phyloP scores from a whole-genome alignment of 2,113 vertebrate species.

The Neotoma lepida region DNA sequence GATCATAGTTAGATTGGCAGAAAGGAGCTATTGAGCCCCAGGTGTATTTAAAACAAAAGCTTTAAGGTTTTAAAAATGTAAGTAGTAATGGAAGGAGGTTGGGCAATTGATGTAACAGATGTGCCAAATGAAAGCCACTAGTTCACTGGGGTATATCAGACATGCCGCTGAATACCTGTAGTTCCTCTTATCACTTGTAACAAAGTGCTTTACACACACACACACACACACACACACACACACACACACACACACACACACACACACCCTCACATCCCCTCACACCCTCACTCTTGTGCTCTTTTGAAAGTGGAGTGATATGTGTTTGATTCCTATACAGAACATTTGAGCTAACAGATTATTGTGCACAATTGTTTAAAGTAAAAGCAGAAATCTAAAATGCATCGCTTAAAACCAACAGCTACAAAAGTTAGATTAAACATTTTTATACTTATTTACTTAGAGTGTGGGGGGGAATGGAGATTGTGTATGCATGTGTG shows the following conservation, averaged over 20 bases:
- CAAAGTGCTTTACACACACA: neutral
- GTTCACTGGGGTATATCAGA: constrained; percentile 77
- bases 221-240: no score
- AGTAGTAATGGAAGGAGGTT: constrained; percentile 74
- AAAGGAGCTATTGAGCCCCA: constrained; percentile 77
- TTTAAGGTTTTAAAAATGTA: constrained; percentile 78
- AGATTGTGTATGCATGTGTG: no score
- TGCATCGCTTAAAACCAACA: constrained; percentile 35
- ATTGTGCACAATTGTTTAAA: neutral
- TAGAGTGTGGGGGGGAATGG: no score
- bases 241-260: no score
- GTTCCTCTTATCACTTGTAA: constrained; percentile 72
- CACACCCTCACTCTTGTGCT: neutral
- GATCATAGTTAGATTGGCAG: constrained; percentile 62
- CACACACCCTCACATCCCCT: no score
- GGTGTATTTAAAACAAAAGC: constrained; percentile 78
- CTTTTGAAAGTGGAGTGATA: neutral
- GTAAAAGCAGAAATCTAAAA: constrained; percentile 20
- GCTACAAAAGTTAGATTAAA: constrained; percentile 1
- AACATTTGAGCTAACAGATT: constrained; percentile 7
- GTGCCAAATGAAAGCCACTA: constrained; percentile 81
- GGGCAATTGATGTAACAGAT: constrained; percentile 76
- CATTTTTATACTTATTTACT: neutral
- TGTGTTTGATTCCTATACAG: neutral
- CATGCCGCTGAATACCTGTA: constrained; percentile 78